Evolutionary conservation across 2,113 vertebrate genomes (phyloP), one percentile per base, ranked within the genome.

Genomic region (Lanius collurio): DNA sequence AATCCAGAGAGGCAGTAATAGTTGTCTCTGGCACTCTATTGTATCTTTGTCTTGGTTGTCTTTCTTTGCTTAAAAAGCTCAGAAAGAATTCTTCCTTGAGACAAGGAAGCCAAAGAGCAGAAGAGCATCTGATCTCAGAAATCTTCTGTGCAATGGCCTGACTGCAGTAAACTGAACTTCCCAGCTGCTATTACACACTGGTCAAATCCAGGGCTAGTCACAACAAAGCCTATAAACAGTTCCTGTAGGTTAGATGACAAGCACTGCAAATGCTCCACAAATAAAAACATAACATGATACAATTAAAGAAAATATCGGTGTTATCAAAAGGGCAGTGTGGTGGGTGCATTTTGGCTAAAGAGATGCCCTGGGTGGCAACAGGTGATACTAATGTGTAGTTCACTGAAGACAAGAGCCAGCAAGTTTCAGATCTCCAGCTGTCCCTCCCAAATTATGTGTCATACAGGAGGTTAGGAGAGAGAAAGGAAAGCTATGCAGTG

Each of bases 51-150:
- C 41, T 68, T 70, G 19, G 15, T 73, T 79, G 69, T 81, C 90
- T 85, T 91, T 65, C n/a, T 69, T 73, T 56, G 62, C 42, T 71
- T 88, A 84, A 63, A 63, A 87, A 94, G 82, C 90, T 89, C 65
- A 94, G 90, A 89, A 95, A 62, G 35, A 87, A 87, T 67, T 63
- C 64, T 95, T 95, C 96, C 80, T 94, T 93, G 93, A 91, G 41
- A 81, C 37, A 85, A 78, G 30, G 22, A 35, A 85, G 17, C 69
- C 75, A 91, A 97, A 93, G 42, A 90, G 57, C 42, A 67, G 76
- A 90, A 83, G 93, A 68, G 24, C 21, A 80, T 53, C 60, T 37
- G n/a, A 56, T 93, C 81, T 64, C 57, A 4, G 60, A 89, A 64
- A 78, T 88, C 56, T 41, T 73, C 22, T 31, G 7, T 91, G 89